phyloP scores from a whole-genome alignment of 1,140 invertebrate species.

The Chelonus insularis region DNA sequence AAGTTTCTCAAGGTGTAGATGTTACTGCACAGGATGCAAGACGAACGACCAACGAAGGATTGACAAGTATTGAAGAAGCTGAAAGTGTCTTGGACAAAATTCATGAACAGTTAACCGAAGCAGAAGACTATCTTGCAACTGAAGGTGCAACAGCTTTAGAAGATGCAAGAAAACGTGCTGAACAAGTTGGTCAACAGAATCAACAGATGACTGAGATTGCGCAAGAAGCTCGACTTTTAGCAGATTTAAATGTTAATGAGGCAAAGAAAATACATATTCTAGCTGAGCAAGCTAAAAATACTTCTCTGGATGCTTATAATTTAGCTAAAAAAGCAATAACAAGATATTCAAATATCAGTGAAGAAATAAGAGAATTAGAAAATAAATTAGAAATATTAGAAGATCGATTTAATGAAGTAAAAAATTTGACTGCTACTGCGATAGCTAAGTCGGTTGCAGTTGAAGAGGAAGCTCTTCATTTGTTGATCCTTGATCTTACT shows the following conservation, averaged over 20 bases:
- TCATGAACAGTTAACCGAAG: slow-evolving; percentile 70
- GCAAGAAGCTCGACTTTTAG: slow-evolving; percentile 77
- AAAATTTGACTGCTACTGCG: slow-evolving; percentile 72
- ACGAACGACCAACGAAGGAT: slow-evolving; percentile 65
- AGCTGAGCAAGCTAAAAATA: slow-evolving; percentile 80
- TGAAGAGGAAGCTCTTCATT: slow-evolving; percentile 76
- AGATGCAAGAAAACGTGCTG: slow-evolving; percentile 79
- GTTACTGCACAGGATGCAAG: slow-evolving; percentile 65
- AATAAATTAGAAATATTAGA: slow-evolving; percentile 65
- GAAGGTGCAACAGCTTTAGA: slow-evolving; percentile 78
- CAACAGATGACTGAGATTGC: slow-evolving; percentile 89
- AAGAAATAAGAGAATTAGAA: slow-evolving; percentile 68
- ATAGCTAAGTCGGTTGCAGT: slow-evolving; percentile 72
- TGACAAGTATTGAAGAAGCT: slow-evolving; percentile 71
- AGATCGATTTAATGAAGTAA: slow-evolving; percentile 60
- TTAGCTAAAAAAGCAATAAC: slow-evolving; percentile 79
- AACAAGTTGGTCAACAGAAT: slow-evolving; percentile 87
- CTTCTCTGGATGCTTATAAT: slow-evolving; percentile 77
- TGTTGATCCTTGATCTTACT: slow-evolving; percentile 74
- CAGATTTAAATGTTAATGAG: slow-evolving; percentile 75
- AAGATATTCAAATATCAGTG: slow-evolving; percentile 77
- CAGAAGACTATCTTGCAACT: slow-evolving; percentile 74
- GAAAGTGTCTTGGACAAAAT: slow-evolving; percentile 76
- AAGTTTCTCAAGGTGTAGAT: slow-evolving; percentile 67
- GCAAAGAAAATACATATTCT: slow-evolving; percentile 76